Conservation (phyloP, 1,140 invertebrate species). For the Belonocnema kinseyi region DNA sequence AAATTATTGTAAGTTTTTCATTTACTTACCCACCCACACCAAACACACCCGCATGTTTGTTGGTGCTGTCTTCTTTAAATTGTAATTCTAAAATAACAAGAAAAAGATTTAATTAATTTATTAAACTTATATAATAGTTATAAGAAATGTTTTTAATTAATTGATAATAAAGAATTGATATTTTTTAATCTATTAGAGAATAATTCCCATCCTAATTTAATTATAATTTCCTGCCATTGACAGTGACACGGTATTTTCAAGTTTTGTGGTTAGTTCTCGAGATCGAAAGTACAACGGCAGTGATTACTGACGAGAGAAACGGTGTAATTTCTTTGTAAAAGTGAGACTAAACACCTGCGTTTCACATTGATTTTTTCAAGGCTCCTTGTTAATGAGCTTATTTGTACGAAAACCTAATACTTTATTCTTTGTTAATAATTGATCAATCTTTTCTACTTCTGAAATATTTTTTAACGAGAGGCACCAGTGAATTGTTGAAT, state of each 20-base stretch:
- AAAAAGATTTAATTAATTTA: not conserved
- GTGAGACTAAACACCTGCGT: slow-evolving; percentile 37
- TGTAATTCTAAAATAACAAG: slow-evolving; percentile 50
- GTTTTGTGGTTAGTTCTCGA: slow-evolving; percentile 35
- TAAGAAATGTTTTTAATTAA: slow-evolving; percentile 34
- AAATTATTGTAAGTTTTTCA: slow-evolving; percentile 8
- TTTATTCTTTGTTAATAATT: no score
- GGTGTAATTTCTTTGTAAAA: slow-evolving; percentile 31
- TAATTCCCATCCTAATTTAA: slow-evolving; percentile 2
- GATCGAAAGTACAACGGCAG: slow-evolving; percentile 35
- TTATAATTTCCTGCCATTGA: slow-evolving; percentile 33
- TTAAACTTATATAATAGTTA: not conserved
- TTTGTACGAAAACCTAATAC: no score
- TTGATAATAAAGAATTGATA: not conserved
- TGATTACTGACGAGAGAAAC: slow-evolving; percentile 19
- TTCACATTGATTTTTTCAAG: not conserved
- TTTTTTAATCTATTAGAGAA: not conserved
- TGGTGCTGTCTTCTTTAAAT: slow-evolving; percentile 57
- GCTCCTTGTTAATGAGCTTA: no score
- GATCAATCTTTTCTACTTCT: no score
- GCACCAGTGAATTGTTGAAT: no score
- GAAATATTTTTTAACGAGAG: no score
- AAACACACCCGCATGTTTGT: slow-evolving; percentile 68
- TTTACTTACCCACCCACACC: slow-evolving; percentile 67
- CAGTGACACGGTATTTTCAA: not conserved